Conservation (phyloP, 2,113 vertebrate genomes). For the Centropus bengalensis region DNA sequence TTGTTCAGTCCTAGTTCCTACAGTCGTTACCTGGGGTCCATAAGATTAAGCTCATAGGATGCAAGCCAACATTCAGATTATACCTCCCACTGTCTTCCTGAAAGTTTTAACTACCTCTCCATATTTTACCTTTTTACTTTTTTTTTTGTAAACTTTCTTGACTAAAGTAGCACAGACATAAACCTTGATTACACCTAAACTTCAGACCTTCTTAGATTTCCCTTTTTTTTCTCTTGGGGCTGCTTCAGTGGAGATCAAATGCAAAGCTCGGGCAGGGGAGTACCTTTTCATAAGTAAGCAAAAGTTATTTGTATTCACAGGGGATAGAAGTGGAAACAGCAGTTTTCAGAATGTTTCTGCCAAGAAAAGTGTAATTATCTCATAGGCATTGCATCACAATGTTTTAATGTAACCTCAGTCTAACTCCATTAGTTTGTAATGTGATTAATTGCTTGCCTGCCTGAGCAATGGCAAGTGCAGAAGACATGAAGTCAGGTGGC, state of each 20-base stretch:
- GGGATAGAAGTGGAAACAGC: neutral
- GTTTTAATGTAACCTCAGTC: neutral
- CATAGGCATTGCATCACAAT: neutral
- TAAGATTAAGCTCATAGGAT: neutral
- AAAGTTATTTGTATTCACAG: neutral
- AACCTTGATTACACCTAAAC: neutral
- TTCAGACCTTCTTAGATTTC: neutral
- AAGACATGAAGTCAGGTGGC: neutral
- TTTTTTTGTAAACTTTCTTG: neutral
- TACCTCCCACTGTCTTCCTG: neutral
- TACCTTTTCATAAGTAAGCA: neutral
- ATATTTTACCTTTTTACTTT: neutral
- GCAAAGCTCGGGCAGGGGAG: neutral
- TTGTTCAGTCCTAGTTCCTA: neutral
- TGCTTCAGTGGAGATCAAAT: neutral
- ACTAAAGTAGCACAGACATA: neutral
- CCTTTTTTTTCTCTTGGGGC: neutral
- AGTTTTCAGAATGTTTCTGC: neutral
- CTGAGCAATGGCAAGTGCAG: neutral
- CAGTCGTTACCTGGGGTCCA: neutral
- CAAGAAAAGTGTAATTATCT: neutral
- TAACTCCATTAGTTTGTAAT: slow-evolving; percentile 19
- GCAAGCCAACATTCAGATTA: neutral
- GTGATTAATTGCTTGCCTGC: slow-evolving; percentile 2
- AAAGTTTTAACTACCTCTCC: neutral